Conservation (phyloP, 2,113 vertebrate genomes). For the Anoura caudifer region DNA sequence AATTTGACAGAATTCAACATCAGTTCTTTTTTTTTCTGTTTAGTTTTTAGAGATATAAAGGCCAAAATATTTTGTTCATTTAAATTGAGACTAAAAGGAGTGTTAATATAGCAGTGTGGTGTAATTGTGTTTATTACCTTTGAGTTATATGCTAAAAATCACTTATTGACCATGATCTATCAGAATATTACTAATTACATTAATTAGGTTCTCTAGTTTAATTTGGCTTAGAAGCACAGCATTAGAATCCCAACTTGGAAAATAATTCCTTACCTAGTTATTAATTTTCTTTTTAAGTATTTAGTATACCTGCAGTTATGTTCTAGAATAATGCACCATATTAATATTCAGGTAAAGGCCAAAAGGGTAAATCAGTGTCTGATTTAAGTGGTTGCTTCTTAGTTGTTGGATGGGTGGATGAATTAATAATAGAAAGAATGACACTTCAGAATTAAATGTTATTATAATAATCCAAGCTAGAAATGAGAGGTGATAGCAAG, state of each 20-base stretch:
- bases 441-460: conserved; percentile 10
- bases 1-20: not conserved
- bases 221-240: not conserved
- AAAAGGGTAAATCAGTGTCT: not conserved
- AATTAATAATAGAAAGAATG: not conserved
- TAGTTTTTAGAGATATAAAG: not conserved
- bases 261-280: not conserved
- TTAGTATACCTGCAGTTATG: not conserved
- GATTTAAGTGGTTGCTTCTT: not conserved
- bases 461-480: not conserved
- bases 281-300: conserved; percentile 2
- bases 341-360: not conserved
- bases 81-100: not conserved
- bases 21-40: not conserved
- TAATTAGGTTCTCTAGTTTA: not conserved
- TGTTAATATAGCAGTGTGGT: not conserved
- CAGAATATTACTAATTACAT: not conserved
- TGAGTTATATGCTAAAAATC: not conserved
- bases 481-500: not conserved
- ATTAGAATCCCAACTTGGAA: not conserved
- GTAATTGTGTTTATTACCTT: not conserved
- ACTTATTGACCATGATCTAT: not conserved
- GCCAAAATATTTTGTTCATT: not conserved
- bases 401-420: not conserved
- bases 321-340: not conserved